phyloP scores from a whole-genome alignment of 2,797 vertebrate genomes.

The Pachyuromys duprasi region DNA sequence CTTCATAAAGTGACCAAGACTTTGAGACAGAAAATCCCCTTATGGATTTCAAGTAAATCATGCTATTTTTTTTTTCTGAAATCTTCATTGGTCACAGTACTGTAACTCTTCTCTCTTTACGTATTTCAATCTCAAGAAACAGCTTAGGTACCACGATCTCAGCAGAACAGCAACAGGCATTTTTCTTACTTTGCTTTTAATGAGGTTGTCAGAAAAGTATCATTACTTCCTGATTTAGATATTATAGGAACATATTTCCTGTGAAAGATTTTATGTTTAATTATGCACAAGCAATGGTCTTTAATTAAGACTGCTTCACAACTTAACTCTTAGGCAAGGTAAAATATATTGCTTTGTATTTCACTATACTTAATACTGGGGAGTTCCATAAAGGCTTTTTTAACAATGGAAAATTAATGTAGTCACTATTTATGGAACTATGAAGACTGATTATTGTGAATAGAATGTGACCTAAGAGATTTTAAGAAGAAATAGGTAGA shows the following conservation, averaged over 20 bases:
- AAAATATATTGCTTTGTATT: background rate
- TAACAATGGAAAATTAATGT: background rate
- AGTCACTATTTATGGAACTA: background rate
- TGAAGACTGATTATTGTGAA: background rate
- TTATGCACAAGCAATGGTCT: slow-evolving; percentile 31
- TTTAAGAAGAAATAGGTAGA: background rate
- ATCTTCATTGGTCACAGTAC: slow-evolving; percentile 59
- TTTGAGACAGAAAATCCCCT: slow-evolving; percentile 29
- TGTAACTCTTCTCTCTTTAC: background rate
- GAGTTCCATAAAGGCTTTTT: background rate
- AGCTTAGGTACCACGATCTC: background rate
- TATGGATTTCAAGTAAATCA: slow-evolving; percentile 40
- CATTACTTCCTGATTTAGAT: slow-evolving; percentile 48
- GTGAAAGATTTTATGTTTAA: slow-evolving; percentile 50
- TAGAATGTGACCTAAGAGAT: background rate
- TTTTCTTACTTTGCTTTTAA: background rate
- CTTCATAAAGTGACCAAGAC: slow-evolving; percentile 40
- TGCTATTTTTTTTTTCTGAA: background rate
- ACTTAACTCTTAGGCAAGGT: background rate
- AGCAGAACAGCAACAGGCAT: background rate
- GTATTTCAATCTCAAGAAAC: background rate
- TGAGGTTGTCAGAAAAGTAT: slow-evolving; percentile 29
- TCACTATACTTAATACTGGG: background rate
- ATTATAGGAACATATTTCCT: slow-evolving; percentile 23
- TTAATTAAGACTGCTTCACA: background rate